Evolutionary conservation across 37 sponge, comb jelly and placozoan species (phyloP), one percentile per base, ranked within the genome.

Genomic region (Lycopodina hypogea): DNA sequence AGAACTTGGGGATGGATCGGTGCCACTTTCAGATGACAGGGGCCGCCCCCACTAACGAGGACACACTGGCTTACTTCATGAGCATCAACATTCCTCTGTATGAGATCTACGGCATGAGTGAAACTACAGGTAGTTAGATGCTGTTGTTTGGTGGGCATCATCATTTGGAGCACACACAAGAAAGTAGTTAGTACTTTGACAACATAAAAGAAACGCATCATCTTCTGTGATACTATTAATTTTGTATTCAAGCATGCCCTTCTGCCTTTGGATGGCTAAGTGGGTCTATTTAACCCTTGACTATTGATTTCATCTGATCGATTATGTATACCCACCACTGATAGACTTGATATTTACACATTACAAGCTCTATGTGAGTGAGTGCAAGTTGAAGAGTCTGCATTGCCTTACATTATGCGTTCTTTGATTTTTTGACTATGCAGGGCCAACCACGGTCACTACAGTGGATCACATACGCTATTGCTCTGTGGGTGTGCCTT

Each of bases 51-150:
- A 89, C 92, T 56, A 75, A 81, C 17, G 79, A 84, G 45, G 93
- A 93, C 37, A 92, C 94, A 0, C 74, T 95, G 35, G 71, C 77
- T 23, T 98, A 90, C 86, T 98, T 96, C 86, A 84, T 84, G 79
- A 87, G 88, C 68, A 26, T 98, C 71, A 83, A 98, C 65, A 84
- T 98, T 22, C 82, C 92, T 18, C 80, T 98, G 12, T 80, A 89
- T 56, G 90, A 98, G 76, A 51, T 98, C 23, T 98, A 96, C 77
- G 99, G 99, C 23, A 90, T 97, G 93, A 91, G 85, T 55, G 97
- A 97, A 59, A 88, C 87, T 35, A 75, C 92, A 52, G 94, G 94
- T 75, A 19, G 19, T 0, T 41, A 15, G 30, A n/a, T 11, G 11
- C 6, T 11, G 36, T 30, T 63, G 11, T 63, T 21, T 63, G 9